Evolutionary conservation across 2,888 invertebrate species (phyloP), one percentile per base, ranked within the genome.

Genomic region (Andrena bicolor): DNA sequence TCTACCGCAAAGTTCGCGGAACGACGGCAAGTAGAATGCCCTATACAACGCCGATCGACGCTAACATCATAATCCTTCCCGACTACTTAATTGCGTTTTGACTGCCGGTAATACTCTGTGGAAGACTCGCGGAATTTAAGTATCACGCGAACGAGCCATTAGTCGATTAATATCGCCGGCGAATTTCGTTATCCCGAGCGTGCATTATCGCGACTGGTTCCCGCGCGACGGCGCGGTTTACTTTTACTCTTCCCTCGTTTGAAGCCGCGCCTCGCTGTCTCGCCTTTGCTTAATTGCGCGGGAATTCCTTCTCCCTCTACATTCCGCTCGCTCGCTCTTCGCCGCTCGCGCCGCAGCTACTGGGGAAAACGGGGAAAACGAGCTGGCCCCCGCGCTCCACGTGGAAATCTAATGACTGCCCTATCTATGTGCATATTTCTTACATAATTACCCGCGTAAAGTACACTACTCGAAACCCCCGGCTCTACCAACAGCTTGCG

Each of bases 361-460:
- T 35, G 64, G 23, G 64, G 60, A 85, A 84, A 82, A 61, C 71
- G 66, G 69, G 76, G 79, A 82, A 85, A 86, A 84, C 70, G 76
- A n/a, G 71, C 65, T 70, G 26, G 41, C 26, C 58, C 10, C 56
- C 60, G 63, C 65, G n/a, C 70, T 16, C 56, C 8, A 73, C 70
- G 51, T 68, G 83, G 69, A 86, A 89, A 89, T 88, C 84, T 88
- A 88, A 89, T 79, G 86, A 86, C 87, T 72, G 35, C 86, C 80
- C 80, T 88, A 88, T 88, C 88, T 88, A 87, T 86, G 87, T 80
- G 84, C 88, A 89, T 89, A 88, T 89, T 89, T 89, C 89, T 84
- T 87, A 84, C 81, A 75, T 88, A 88, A 89, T 88, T 88, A 84
- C 80, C 85, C 71, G 65, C 70, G 77, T 70, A 82, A 81, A 84